phyloP scores from a whole-genome alignment of 2,113 vertebrate genomes.

The Candoia aspera region DNA sequence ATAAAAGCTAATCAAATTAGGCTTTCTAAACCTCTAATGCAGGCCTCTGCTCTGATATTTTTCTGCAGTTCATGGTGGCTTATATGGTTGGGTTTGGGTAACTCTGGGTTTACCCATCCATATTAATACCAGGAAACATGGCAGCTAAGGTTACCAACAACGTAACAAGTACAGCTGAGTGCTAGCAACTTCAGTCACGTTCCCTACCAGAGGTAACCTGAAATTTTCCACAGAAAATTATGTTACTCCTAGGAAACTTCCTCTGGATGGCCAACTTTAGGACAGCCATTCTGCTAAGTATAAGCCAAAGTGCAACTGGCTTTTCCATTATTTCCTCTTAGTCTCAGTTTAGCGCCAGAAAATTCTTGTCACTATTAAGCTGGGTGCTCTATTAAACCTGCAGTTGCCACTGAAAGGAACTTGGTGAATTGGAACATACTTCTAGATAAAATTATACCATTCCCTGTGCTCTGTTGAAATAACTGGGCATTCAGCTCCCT shows the following conservation, averaged over 20 bases:
- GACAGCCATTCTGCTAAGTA: neutral
- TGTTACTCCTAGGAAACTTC: no score
- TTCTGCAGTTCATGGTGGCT: neutral
- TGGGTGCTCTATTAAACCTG: accelerated
- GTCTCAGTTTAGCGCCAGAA: accelerated
- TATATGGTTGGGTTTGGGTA: neutral
- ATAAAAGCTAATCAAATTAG: neutral
- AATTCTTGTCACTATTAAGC: accelerated
- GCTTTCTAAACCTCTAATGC: neutral
- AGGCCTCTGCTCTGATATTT: neutral
- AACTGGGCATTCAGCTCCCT: neutral
- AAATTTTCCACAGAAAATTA: neutral
- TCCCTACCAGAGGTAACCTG: no score
- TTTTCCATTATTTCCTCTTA: neutral
- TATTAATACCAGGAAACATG: neutral
- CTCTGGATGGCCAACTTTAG: neutral
- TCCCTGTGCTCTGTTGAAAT: accelerated
- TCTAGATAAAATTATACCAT: accelerated
- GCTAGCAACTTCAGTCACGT: neutral
- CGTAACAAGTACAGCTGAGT: no score
- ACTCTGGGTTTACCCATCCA: no score
- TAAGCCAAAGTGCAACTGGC: neutral
- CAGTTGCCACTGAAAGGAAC: neutral
- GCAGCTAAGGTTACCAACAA: neutral
- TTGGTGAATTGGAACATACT: neutral